phyloP scores from a whole-genome alignment of 1,140 invertebrate genomes.

The Trypoxylus dichotomus region DNA sequence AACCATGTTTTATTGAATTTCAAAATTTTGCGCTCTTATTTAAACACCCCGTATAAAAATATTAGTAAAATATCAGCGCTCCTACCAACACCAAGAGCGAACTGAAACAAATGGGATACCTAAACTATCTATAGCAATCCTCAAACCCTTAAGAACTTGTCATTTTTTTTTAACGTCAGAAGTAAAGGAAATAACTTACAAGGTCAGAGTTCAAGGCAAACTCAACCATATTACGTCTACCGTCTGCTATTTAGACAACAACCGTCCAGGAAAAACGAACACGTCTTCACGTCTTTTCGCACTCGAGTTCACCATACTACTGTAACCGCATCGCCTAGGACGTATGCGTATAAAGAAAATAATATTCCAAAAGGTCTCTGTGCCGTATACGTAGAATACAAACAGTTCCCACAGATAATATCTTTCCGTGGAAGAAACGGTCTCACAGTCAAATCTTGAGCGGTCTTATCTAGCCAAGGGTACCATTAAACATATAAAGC shows the following conservation, averaged over 20 bases:
- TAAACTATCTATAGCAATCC: too few relatives aligned
- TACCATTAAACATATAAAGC: background rate
- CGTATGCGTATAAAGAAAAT: background rate
- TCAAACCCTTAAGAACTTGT: background rate
- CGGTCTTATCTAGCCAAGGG: background rate
- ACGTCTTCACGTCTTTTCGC: conserved; percentile 34
- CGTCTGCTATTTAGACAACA: background rate
- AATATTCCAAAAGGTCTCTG: conserved; percentile 36
- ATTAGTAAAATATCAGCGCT: too few relatives aligned
- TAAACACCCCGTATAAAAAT: too few relatives aligned
- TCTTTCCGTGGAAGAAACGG: conserved; percentile 40
- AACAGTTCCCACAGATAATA: conserved; percentile 44
- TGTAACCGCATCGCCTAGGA: conserved; percentile 28
- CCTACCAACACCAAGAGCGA: too few relatives aligned
- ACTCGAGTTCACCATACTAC: conserved; percentile 40
- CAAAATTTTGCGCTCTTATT: too few relatives aligned
- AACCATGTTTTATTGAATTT: too few relatives aligned
- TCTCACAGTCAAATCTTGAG: conserved; percentile 34
- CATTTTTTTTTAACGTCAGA: conserved; percentile 5
- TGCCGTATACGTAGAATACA: conserved; percentile 42
- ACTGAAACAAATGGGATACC: too few relatives aligned
- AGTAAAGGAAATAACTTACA: conserved; percentile 34
- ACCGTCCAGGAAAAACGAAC: conserved; percentile 30
- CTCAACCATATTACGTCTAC: conserved; percentile 43
- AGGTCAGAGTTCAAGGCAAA: conserved; percentile 44